Base-by-base conservation (phyloP, 2,888 invertebrate species). In the Andricus quercusramuli region DNA sequence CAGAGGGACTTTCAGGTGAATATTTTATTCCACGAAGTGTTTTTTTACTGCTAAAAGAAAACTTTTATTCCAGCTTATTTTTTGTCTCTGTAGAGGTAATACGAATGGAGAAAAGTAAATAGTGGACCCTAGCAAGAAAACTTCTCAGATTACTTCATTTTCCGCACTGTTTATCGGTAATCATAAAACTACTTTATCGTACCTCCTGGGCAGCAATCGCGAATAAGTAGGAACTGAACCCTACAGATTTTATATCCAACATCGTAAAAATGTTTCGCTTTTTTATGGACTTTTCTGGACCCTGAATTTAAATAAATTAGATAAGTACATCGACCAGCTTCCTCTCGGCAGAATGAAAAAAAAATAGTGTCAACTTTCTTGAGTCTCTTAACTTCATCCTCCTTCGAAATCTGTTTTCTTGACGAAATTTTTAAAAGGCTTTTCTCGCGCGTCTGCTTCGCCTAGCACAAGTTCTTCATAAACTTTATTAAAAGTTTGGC, bases 401-500 rank as follows among this genome's bases (percentile, higher is more conserved):
- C 44, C 79, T 81, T 79, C 79, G 78, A 88, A 89, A 87, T 89
- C 88, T 86, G 86, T 86, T 87, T 86, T 83, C 79, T 77, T 82
- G 84, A 80, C 81, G 84, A 83, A 85, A 86, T 85, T 85, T 87
- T 87, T 86, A 82, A 86, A 86, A 85, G 84, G 84, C 83, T 77
- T 83, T 78, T 56, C 79, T 56, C 76, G 64, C 74, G 78, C 78
- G 67, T 82, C 78, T 65, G 78, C 82, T 79, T 65, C 79, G 74
- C 59, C 81, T 79, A 68, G 70, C 77, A 29, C 77, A 82, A 59
- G 83, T 83, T 82, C 76, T 81, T 82, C 82, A 70, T 70, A 81
- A 90, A 90, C 88, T 89, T 89, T 89, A 89, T 89, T 89, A 88
- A 90, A 90, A 90, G 88, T 90, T 89, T 87, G 80, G 77, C 82